phyloP scores from a whole-genome alignment of 2,888 invertebrate species.

The Phyllotreta cruciferae region DNA sequence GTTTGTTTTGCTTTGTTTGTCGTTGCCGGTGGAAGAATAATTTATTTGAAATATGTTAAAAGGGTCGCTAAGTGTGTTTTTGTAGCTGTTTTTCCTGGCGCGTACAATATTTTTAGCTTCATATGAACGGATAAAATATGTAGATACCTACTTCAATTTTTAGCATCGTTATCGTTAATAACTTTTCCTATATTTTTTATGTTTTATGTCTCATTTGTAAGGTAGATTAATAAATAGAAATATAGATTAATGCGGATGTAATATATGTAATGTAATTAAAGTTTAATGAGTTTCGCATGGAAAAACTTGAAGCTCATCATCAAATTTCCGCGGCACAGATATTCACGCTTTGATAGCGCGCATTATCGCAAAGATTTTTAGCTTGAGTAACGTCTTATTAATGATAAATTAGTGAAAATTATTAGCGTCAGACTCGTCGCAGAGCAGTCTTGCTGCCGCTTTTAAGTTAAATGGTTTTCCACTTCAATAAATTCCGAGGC shows the following conservation, averaged over 20 bases:
- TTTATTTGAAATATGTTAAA: constrained; percentile 53
- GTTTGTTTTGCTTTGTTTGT: constrained; percentile 37
- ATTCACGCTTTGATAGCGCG: constrained; percentile 33
- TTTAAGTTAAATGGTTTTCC: constrained; percentile 50
- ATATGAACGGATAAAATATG: background rate
- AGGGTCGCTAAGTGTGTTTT: constrained; percentile 43
- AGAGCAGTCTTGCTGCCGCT: constrained; percentile 42
- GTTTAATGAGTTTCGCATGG: constrained; percentile 14
- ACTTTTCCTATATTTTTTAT: no score
- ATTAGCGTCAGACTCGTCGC: constrained; percentile 42
- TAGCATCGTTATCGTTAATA: no score
- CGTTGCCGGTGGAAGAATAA: constrained; percentile 42
- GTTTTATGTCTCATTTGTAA: no score
- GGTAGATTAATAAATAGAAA: no score
- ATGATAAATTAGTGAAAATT: constrained; percentile 45
- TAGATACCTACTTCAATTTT: no score
- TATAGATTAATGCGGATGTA: no score
- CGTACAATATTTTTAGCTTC: constrained; percentile 31
- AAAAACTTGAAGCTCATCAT: constrained; percentile 31
- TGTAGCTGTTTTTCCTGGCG: constrained; percentile 34
- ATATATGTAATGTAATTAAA: constrained; percentile 21
- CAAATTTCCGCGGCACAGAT: constrained; percentile 20
- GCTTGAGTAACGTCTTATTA: constrained; percentile 43
- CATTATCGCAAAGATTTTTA: constrained; percentile 39
- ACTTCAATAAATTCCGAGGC: constrained; percentile 47